These are phyloP conservation scores for Chrysaora quinquecirrha DNA, from an alignment of 30 jellyfish, hydroid and myxozoan species.

Conservation along the genomic window DNA sequence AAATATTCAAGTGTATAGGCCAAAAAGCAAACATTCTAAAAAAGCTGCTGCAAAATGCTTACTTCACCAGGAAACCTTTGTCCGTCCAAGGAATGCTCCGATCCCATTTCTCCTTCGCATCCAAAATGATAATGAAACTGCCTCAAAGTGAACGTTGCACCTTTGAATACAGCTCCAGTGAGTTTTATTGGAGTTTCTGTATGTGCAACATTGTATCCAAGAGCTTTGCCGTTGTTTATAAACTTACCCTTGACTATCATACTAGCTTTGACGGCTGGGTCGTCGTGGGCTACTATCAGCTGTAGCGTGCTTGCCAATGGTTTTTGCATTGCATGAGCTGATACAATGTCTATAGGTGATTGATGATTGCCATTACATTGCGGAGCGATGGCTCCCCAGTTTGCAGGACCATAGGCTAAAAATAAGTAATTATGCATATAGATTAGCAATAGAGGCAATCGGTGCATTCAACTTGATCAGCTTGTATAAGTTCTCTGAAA, in stretches of 20 bases:
- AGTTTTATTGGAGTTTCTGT: slow-evolving; percentile 51
- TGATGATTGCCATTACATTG: slow-evolving; percentile 76
- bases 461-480: no score
- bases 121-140: slow-evolving; percentile 98
- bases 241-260: slow-evolving; percentile 78
- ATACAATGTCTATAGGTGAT: slow-evolving; percentile 84
- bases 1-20: no score
- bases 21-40: no score
- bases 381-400: slow-evolving; percentile 79
- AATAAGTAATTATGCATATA: not conserved
- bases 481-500: no score
- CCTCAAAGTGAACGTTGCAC: slow-evolving; percentile 53
- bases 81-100: slow-evolving; percentile 97
- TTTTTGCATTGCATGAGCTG: slow-evolving; percentile 25
- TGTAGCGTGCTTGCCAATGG: slow-evolving; percentile 43
- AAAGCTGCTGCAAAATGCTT: no score
- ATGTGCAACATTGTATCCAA: slow-evolving; percentile 76
- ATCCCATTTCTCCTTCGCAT: slow-evolving; percentile 90
- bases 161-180: slow-evolving; percentile 65
- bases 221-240: slow-evolving; percentile 90
- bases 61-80: slow-evolving; percentile 96
- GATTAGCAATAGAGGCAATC: no score
- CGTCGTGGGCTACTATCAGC: slow-evolving; percentile 21
- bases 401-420: slow-evolving; percentile 92
- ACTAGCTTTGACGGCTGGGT: slow-evolving; percentile 9